A percentile compares a stretch with the other conserved stretches of the same genome.
phyloP scores from a whole-genome alignment of 2,888 invertebrate genomes.

The Limnephilus auricula region DNA sequence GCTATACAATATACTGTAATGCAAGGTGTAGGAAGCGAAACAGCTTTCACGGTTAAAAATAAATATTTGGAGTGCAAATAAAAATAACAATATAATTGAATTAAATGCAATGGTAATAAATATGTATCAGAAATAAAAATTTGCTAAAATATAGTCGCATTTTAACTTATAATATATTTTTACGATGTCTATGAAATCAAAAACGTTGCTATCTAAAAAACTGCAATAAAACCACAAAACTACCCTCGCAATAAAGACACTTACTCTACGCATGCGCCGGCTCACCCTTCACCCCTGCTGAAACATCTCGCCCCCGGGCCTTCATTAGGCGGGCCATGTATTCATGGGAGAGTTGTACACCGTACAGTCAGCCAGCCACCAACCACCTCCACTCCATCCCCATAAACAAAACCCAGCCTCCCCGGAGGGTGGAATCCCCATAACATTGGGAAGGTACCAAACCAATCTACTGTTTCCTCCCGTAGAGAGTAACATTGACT shows the following conservation, averaged over 20 bases:
- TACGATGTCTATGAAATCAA: neutral
- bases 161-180: neutral
- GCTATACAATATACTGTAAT: no score
- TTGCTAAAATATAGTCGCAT: no score
- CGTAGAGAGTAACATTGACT: conserved; percentile 44
- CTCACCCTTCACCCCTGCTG: conserved; percentile 4
- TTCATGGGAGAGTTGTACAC: conserved; percentile 58
- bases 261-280: conserved; percentile 29
- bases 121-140: no score
- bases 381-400: conserved; percentile 43
- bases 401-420: conserved; percentile 37
- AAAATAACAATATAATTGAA: no score
- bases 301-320: conserved; percentile 49
- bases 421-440: neutral
- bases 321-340: conserved; percentile 65
- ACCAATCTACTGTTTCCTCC: conserved; percentile 32
- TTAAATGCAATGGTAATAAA: no score
- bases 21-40: no score
- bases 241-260: conserved; percentile 21
- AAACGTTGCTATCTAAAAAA: neutral
- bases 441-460: neutral
- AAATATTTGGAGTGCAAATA: no score
- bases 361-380: conserved; percentile 42
- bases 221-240: conserved; percentile 14
- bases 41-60: no score